phyloP scores from a whole-genome alignment of 2,113 vertebrate species.

The Ceyx melanurus region DNA sequence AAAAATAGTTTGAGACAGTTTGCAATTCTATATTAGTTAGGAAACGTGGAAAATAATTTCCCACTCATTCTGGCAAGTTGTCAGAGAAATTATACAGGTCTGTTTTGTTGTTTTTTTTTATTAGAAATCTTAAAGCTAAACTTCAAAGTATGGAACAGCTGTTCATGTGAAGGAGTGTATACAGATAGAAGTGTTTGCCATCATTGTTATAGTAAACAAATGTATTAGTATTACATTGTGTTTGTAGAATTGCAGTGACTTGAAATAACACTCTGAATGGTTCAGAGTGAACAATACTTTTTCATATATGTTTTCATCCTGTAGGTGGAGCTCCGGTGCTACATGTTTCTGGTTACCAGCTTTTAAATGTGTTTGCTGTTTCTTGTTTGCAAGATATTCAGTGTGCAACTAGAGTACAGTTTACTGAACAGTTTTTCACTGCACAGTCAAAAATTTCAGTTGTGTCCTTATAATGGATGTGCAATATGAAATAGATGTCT shows the following conservation, averaged over 20 bases:
- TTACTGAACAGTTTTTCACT: not conserved
- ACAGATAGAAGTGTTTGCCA: not conserved
- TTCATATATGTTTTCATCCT: conserved; percentile 37
- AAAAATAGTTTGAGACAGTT: not conserved
- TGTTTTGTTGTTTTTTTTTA: not conserved
- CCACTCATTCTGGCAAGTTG: not conserved
- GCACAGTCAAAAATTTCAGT: not conserved
- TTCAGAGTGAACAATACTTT: not conserved
- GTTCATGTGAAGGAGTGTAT: not conserved
- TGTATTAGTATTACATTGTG: not conserved
- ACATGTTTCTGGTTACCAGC: not conserved
- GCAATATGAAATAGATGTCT: not conserved
- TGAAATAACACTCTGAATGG: not conserved
- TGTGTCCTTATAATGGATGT: not conserved
- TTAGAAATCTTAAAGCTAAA: not conserved
- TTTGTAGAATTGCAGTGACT: not conserved
- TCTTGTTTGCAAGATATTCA: not conserved
- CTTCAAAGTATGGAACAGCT: not conserved
- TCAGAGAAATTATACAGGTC: not conserved
- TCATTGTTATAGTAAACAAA: not conserved
- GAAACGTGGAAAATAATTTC: not conserved
- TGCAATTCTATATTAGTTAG: not conserved
- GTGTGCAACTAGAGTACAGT: not conserved
- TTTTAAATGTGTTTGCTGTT: not conserved
- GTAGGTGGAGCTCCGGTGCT: conserved; percentile 72